Conservation (phyloP, 2,888 invertebrate genomes). For the Pasiphila rectangulata region DNA sequence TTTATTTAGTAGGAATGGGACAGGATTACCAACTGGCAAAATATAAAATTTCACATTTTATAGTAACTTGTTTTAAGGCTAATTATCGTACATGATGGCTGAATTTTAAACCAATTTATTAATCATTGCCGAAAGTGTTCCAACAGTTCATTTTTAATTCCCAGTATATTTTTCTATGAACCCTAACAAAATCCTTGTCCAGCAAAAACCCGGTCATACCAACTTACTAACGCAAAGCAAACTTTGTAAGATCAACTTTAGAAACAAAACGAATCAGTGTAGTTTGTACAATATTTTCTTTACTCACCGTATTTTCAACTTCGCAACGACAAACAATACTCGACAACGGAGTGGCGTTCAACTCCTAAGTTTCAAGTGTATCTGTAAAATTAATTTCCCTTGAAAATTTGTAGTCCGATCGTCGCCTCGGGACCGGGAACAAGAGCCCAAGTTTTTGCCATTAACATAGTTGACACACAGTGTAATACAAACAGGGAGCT, state of each 20-base stretch:
- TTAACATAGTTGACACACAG: slow-evolving; percentile 40
- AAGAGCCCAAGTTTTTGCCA: slow-evolving; percentile 33
- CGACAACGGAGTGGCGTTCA: slow-evolving; percentile 18
- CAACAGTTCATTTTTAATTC: too few species aligned
- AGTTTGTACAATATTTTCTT: slow-evolving; percentile 10
- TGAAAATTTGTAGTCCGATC: slow-evolving; percentile 34
- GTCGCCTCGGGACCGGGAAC: slow-evolving; percentile 31
- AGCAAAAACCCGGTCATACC: background rate
- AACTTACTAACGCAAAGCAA: slow-evolving; percentile 4
- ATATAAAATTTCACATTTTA: too few species aligned
- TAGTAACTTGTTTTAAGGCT: too few species aligned
- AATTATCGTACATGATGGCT: too few species aligned
- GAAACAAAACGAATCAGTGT: slow-evolving; percentile 5
- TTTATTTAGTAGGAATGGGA: too few species aligned
- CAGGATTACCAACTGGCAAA: too few species aligned
- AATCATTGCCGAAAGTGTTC: too few species aligned
- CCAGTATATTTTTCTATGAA: too few species aligned
- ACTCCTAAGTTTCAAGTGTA: slow-evolving; percentile 33
- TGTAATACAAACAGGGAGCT: too few species aligned
- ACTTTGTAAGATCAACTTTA: slow-evolving; percentile 5
- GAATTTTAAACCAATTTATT: too few species aligned
- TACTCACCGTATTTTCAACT: slow-evolving; percentile 15
- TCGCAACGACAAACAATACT: slow-evolving; percentile 26
- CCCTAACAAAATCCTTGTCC: too few species aligned
- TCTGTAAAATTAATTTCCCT: slow-evolving; percentile 36